A percentile compares a stretch with the other conserved stretches of the same genome.
These are phyloP conservation scores for Parnassius mnemosyne DNA, from an alignment of 2,888 invertebrate species.

Conservation along the genomic window DNA sequence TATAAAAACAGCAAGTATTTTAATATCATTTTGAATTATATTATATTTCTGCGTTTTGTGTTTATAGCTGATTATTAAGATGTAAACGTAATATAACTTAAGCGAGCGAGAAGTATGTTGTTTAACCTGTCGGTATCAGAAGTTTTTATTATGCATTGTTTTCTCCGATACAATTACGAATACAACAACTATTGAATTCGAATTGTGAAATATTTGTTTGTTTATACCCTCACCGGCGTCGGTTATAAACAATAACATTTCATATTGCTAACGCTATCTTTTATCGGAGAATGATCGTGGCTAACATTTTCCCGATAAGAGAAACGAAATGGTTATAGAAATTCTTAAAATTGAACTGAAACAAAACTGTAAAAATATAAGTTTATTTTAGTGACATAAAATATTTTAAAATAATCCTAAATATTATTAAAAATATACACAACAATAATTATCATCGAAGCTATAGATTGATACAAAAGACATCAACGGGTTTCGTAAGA, in stretches of 20 bases:
- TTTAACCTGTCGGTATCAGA: conserved; percentile 17
- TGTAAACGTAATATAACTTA: neutral
- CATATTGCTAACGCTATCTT: conserved; percentile 4
- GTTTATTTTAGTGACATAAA: no score
- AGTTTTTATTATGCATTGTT: conserved; percentile 29
- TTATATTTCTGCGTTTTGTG: no score
- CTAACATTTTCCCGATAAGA: neutral
- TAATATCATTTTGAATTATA: no score
- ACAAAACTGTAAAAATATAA: no score
- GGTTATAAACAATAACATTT: conserved; percentile 25
- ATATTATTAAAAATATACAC: no score
- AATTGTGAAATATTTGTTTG: conserved; percentile 27
- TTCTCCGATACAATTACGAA: conserved; percentile 26
- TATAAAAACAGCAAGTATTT: no score
- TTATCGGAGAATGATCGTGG: conserved; percentile 2
- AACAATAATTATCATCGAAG: neutral
- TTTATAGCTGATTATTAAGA: neutral
- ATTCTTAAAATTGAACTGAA: neutral
- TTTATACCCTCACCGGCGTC: conserved; percentile 11
- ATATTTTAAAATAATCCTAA: no score
- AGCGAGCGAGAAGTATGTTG: conserved; percentile 17
- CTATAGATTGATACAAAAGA: conserved; percentile 30
- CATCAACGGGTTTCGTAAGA: conserved; percentile 30
- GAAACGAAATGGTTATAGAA: neutral
- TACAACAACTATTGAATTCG: conserved; percentile 19